Percentiles rank a stretch among this genome's conserved stretches.
These are phyloP conservation scores for Solea senegalensis DNA, from an alignment of 2,113 vertebrate genomes.

Conservation along the genomic window DNA sequence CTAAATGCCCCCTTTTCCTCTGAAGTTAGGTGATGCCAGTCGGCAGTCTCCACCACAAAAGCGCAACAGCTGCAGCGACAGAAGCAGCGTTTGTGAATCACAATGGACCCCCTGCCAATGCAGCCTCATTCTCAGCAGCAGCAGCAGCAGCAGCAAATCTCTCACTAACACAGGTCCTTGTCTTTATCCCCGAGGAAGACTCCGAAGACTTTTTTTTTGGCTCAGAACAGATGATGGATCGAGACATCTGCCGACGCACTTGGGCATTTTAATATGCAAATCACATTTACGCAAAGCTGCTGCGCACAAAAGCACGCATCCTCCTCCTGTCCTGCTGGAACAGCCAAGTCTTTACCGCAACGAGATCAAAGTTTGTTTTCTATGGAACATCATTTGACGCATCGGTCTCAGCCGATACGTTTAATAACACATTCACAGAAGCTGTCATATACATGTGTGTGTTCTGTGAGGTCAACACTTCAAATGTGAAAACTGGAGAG, in stretches of 20 bases:
- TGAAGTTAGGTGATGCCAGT: slow-evolving; percentile 47
- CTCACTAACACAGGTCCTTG: slow-evolving; percentile 60
- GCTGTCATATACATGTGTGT: too few species aligned
- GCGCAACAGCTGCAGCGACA: slow-evolving; percentile 82
- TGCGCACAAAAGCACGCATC: slow-evolving; percentile 37
- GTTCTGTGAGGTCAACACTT: too few species aligned
- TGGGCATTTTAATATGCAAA: slow-evolving; percentile 89
- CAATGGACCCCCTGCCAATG: slow-evolving; percentile 76
- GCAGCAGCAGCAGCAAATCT: slow-evolving; percentile 65
- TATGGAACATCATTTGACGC: slow-evolving; percentile 46
- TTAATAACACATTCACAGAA: not conserved
- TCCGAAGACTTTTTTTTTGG: slow-evolving; percentile 54
- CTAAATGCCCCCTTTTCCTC: not conserved
- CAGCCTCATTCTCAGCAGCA: slow-evolving; percentile 65
- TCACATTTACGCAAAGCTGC: slow-evolving; percentile 70
- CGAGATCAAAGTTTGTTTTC: slow-evolving; percentile 76
- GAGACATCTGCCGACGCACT: slow-evolving; percentile 87
- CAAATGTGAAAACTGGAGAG: not conserved
- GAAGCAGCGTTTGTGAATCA: slow-evolving; percentile 73
- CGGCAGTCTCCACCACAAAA: slow-evolving; percentile 63
- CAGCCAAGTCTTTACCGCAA: slow-evolving; percentile 43
- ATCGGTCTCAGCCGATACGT: slow-evolving; percentile 11
- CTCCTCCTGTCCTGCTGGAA: slow-evolving; percentile 30
- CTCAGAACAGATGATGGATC: slow-evolving; percentile 75
- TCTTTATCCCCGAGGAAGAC: slow-evolving; percentile 67